A percentile compares a stretch with the other conserved stretches of the same genome.
These are phyloP conservation scores for Metalampra italica DNA, from an alignment of 2,888 invertebrate genomes.

Conservation along the genomic window DNA sequence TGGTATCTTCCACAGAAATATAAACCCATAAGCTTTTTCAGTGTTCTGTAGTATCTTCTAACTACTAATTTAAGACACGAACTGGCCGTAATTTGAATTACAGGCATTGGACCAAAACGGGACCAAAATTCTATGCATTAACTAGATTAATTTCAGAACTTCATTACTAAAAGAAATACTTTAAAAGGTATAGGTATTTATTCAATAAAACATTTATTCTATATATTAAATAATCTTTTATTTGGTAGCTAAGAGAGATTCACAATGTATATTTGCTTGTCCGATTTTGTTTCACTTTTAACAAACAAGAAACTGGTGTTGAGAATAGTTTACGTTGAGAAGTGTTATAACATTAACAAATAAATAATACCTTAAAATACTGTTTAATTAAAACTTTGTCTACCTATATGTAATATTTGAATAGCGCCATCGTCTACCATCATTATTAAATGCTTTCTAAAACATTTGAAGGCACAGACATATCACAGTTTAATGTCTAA, in stretches of 20 bases:
- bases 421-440: conserved; percentile 61
- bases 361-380: conserved; percentile 40
- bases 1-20: no score
- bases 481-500: conserved; percentile 73
- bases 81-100: no score
- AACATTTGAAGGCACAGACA: conserved; percentile 70
- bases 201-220: neutral
- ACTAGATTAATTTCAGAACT: no score
- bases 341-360: conserved; percentile 18
- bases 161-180: no score
- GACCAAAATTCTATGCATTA: no score
- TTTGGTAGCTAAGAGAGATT: conserved; percentile 38
- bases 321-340: no score
- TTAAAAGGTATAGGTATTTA: no score
- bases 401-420: conserved; percentile 32
- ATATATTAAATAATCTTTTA: conserved; percentile 48
- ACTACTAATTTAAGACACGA: no score
- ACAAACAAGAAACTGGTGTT: conserved; percentile 7
- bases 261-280: conserved; percentile 6
- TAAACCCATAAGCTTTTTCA: no score
- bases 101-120: no score
- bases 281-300: conserved; percentile 19
- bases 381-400: conserved; percentile 2
- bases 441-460: conserved; percentile 22
- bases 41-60: no score